These are phyloP conservation scores for Drosophila tani DNA, from an alignment of 1,140 invertebrate genomes.

Conservation along the genomic window DNA sequence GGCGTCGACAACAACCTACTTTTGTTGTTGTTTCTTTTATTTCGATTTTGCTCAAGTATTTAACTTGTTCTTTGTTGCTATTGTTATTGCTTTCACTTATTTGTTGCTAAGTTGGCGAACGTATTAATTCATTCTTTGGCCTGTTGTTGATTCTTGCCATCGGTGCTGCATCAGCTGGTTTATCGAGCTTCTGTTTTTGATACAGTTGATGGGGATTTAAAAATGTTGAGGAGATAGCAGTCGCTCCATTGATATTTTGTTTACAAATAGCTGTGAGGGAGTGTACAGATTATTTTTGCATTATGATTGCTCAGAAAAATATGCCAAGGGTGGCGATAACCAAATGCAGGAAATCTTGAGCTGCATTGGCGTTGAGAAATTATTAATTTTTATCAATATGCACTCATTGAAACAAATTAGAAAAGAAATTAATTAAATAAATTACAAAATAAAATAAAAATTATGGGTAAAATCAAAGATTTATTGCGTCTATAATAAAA, in stretches of 20 bases:
- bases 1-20: slow-evolving; percentile 17
- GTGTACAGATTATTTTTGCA: background rate
- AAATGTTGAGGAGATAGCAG: slow-evolving; percentile 59
- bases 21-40: slow-evolving; percentile 34
- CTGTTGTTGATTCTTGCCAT: slow-evolving; percentile 46
- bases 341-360: slow-evolving; percentile 6
- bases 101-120: slow-evolving; percentile 54
- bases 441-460: background rate
- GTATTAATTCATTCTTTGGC: slow-evolving; percentile 32
- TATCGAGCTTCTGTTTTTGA: slow-evolving; percentile 66
- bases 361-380: background rate
- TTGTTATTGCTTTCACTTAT: slow-evolving; percentile 35
- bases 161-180: slow-evolving; percentile 42
- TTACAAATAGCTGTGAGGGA: background rate
- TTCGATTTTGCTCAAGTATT: slow-evolving; percentile 53
- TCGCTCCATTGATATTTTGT: slow-evolving; percentile 11
- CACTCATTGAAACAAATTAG: too few relatives aligned
- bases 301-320: background rate
- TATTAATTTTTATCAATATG: too few relatives aligned
- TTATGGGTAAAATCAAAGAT: background rate
- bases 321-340: slow-evolving; percentile 8
- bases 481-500: background rate
- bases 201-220: slow-evolving; percentile 60
- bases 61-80: slow-evolving; percentile 25
- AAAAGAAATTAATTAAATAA: too few relatives aligned